A percentile compares a stretch with the other conserved stretches of the same genome.
These are phyloP conservation scores for Propithecus coquereli DNA, from an alignment of 2,113 vertebrate genomes.

Conservation along the genomic window DNA sequence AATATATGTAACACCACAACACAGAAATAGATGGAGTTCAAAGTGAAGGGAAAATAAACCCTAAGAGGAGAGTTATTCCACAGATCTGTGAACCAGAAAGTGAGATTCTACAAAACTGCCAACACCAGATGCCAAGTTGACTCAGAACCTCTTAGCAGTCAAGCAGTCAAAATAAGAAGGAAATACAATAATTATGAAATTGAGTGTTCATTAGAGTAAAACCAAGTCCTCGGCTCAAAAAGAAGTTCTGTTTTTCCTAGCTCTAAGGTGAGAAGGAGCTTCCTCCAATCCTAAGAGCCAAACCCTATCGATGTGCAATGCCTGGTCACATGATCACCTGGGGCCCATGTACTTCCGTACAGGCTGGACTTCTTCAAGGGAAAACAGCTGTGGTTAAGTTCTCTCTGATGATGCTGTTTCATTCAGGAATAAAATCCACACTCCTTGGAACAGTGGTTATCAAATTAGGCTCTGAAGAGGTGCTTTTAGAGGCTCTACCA, in stretches of 20 bases:
- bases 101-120: neutral
- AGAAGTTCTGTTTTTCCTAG: neutral
- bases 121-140: neutral
- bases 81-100: neutral
- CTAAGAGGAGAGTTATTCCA: neutral
- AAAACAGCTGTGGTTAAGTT: neutral
- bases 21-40: slow-evolving; percentile 33
- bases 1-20: neutral
- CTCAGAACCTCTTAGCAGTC: neutral
- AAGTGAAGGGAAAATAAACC: slow-evolving; percentile 34
- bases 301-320: neutral
- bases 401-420: neutral
- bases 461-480: neutral
- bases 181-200: neutral
- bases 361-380: neutral
- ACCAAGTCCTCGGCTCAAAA: neutral
- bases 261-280: neutral
- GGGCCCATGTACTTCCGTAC: neutral
- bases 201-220: neutral
- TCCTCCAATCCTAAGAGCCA: neutral
- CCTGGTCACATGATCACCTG: neutral
- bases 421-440: neutral
- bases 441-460: neutral
- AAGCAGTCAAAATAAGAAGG: neutral
- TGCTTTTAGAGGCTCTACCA: neutral